These are phyloP conservation scores for Pristionchus exspectatus DNA, from an alignment of 2,888 invertebrate species.

Conservation along the genomic window DNA sequence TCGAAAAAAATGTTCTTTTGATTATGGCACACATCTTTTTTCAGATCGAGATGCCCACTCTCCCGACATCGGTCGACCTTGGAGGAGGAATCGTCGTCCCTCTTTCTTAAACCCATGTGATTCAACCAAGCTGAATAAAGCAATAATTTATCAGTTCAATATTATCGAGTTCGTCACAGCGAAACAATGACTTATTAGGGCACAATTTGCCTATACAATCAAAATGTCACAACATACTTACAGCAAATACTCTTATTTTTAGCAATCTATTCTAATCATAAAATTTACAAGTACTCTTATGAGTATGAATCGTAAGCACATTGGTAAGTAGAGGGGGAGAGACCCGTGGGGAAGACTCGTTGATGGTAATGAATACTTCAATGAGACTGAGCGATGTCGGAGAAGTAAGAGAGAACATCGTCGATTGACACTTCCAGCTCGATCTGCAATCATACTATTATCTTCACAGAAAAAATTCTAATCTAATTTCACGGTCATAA, in stretches of 20 bases:
- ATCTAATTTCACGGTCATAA: too few relatives aligned
- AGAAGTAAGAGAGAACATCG: constrained; percentile 96
- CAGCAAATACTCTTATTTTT: constrained; percentile 18
- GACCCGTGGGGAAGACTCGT: constrained; percentile 34
- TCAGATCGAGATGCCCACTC: background rate
- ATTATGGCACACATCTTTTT: background rate
- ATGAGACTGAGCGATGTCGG: constrained; percentile 97
- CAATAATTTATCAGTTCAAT: constrained; percentile 3
- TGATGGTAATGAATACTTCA: constrained; percentile 78
- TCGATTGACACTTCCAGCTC: constrained; percentile 94
- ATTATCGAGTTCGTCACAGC: background rate
- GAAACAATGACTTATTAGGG: constrained; percentile 26
- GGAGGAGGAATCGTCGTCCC: background rate
- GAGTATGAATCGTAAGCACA: background rate
- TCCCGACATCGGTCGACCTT: background rate
- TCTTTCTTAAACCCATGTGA: background rate
- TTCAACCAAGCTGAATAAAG: constrained; percentile 17
- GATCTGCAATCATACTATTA: background rate
- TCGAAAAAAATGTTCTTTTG: background rate
- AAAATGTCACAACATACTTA: constrained; percentile 13
- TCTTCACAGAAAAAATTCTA: too few relatives aligned
- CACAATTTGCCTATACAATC: background rate
- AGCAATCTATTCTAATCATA: constrained; percentile 19
- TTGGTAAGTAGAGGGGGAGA: constrained; percentile 29
- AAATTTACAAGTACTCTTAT: constrained; percentile 21